Conservation (phyloP, 2,888 invertebrate genomes). For the Drosophila eohydei region DNA sequence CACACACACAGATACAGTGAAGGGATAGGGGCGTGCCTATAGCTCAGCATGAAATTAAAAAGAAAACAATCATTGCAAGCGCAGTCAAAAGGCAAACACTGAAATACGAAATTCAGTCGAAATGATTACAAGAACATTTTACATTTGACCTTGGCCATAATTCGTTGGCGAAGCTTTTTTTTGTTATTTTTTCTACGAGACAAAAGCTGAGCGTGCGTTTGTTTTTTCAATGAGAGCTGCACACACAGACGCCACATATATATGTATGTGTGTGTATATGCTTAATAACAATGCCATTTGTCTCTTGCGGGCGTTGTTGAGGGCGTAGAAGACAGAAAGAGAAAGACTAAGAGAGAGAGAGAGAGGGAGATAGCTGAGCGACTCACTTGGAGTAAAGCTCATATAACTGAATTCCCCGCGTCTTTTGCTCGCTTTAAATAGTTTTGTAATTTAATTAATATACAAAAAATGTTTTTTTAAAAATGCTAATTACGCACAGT, state of each 20-base stretch:
- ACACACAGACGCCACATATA: constrained; percentile 12
- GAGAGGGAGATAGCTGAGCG: neutral
- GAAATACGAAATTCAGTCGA: constrained; percentile 59
- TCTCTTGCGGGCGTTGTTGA: constrained; percentile 15
- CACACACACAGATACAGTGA: no score
- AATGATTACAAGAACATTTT: constrained; percentile 80
- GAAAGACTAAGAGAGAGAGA: constrained; percentile 2
- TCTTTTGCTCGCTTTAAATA: constrained; percentile 43
- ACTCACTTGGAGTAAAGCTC: neutral
- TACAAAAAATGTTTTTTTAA: constrained; percentile 67
- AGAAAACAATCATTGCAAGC: constrained; percentile 7
- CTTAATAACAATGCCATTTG: constrained; percentile 53
- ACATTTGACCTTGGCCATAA: constrained; percentile 76
- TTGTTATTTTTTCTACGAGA: constrained; percentile 44
- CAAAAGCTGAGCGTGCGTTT: constrained; percentile 68
- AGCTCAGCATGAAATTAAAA: constrained; percentile 12
- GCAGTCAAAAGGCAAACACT: constrained; percentile 36
- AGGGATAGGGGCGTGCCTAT: constrained; percentile 4
- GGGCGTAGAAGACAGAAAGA: constrained; percentile 4
- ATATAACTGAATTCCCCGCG: constrained; percentile 8
- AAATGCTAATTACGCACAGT: constrained; percentile 80
- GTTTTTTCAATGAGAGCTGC: constrained; percentile 64
- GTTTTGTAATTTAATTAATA: constrained; percentile 79
- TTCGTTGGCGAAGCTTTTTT: constrained; percentile 62
- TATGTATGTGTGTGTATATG: constrained; percentile 19